Evolutionary conservation across 2,113 vertebrate genomes (phyloP).

Genomic region (Coturnix japonica): DNA sequence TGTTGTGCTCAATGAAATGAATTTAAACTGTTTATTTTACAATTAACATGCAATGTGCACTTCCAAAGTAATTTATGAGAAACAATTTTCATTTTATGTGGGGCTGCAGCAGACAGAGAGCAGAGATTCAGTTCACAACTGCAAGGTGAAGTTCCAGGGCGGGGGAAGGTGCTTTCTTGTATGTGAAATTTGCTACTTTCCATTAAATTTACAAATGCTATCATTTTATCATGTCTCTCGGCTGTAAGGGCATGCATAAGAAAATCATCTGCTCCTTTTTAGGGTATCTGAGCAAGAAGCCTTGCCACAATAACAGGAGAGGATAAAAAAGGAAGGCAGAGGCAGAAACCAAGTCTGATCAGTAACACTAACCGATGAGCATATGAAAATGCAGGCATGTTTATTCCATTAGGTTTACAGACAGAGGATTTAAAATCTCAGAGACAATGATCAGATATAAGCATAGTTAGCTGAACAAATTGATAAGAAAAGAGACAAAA

Average conservation of each 20-base stretch:
- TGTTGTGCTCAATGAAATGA: conserved; percentile 71
- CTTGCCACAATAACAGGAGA: background rate
- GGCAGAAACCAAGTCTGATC: background rate
- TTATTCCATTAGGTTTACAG: background rate
- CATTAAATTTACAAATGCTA: background rate
- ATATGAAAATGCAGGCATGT: background rate
- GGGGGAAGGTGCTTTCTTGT: background rate
- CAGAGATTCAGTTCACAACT: background rate
- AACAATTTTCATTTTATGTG: conserved; percentile 64
- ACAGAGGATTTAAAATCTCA: background rate
- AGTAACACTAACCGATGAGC: background rate
- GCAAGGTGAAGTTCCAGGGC: conserved; percentile 38
- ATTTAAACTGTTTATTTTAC: conserved; percentile 70
- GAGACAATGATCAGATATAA: background rate
- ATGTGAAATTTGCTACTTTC: background rate
- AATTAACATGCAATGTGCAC: conserved; percentile 65
- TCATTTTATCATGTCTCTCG: background rate
- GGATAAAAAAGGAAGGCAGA: background rate
- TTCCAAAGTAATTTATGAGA: conserved; percentile 68
- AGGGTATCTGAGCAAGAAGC: background rate
- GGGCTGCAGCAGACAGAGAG: conserved; percentile 43
- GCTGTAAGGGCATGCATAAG: background rate
- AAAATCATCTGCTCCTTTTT: background rate
- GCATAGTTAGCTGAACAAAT: background rate
- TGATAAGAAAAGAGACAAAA: background rate